A percentile compares a stretch with the other conserved stretches of the same genome.
These are phyloP conservation scores for Glossophaga mutica DNA, from an alignment of 2,797 vertebrate genomes.

Conservation along the genomic window DNA sequence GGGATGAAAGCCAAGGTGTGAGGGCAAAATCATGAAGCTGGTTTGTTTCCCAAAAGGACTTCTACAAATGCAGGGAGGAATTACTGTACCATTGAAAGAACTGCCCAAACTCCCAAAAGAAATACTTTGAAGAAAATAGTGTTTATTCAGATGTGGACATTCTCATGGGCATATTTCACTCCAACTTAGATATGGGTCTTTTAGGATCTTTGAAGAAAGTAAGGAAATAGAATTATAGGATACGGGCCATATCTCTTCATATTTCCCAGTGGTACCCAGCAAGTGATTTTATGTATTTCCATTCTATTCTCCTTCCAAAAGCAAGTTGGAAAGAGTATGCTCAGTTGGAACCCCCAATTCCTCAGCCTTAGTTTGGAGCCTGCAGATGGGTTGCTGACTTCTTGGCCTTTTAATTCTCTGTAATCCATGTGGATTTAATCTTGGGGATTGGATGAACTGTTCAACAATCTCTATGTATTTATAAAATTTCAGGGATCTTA, in stretches of 20 bases:
- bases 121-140: neutral
- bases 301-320: neutral
- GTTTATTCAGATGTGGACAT: neutral
- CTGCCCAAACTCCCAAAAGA: neutral
- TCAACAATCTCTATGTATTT: neutral
- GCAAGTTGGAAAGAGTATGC: neutral
- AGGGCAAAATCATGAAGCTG: neutral
- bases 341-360: conserved; percentile 63
- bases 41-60: neutral
- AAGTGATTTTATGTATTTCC: neutral
- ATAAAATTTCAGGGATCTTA: neutral
- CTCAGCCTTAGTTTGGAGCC: conserved; percentile 75
- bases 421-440: conserved; percentile 48
- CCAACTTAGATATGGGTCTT: neutral
- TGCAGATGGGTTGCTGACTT: conserved; percentile 61
- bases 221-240: neutral
- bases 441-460: conserved; percentile 29
- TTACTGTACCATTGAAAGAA: neutral
- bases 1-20: neutral
- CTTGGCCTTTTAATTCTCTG: conserved; percentile 7
- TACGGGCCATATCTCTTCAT: neutral
- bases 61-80: neutral
- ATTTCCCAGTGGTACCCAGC: neutral
- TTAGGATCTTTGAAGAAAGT: neutral
- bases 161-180: neutral